These are phyloP conservation scores for Clusia tigrina DNA, from an alignment of 2,888 invertebrate species.

Conservation along the genomic window DNA sequence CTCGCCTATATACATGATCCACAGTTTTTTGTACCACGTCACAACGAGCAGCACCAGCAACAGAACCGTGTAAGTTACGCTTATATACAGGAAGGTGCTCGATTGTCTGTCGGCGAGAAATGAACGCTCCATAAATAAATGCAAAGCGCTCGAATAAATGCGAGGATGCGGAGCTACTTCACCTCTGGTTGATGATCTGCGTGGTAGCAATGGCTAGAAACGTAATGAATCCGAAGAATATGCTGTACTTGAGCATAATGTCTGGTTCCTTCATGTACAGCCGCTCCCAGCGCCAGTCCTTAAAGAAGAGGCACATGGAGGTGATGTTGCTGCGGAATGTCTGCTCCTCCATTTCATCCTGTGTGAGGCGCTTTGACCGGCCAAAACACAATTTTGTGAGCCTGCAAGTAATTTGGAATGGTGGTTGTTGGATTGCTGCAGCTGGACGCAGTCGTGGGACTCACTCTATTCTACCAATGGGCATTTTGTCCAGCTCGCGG, in stretches of 20 bases:
- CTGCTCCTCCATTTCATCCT: slow-evolving; percentile 62
- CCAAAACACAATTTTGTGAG: slow-evolving; percentile 44
- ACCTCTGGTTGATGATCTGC: slow-evolving; percentile 69
- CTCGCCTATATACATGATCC: slow-evolving; percentile 66
- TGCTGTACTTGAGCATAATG: slow-evolving; percentile 85
- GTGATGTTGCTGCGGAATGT: slow-evolving; percentile 62
- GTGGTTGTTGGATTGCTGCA: not conserved
- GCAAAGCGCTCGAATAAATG: not conserved
- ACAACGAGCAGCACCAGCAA: slow-evolving; percentile 72
- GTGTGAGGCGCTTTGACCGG: slow-evolving; percentile 55
- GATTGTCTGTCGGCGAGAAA: slow-evolving; percentile 42
- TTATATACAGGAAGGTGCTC: slow-evolving; percentile 65
- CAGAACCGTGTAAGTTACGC: slow-evolving; percentile 64
- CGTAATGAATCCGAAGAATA: slow-evolving; percentile 70
- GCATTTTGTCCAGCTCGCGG: slow-evolving; percentile 82
- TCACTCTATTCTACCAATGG: slow-evolving; percentile 80
- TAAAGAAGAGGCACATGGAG: slow-evolving; percentile 72
- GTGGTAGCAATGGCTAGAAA: slow-evolving; percentile 70
- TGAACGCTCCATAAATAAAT: not conserved
- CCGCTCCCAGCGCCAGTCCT: slow-evolving; percentile 72
- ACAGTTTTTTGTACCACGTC: slow-evolving; percentile 80
- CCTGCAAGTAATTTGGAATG: slow-evolving; percentile 5
- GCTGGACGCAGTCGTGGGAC: slow-evolving; percentile 44
- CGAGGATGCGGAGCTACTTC: slow-evolving; percentile 38
- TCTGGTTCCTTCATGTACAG: slow-evolving; percentile 80